phyloP scores from a whole-genome alignment of 2,113 vertebrate species.

The Leucopternis melanops region DNA sequence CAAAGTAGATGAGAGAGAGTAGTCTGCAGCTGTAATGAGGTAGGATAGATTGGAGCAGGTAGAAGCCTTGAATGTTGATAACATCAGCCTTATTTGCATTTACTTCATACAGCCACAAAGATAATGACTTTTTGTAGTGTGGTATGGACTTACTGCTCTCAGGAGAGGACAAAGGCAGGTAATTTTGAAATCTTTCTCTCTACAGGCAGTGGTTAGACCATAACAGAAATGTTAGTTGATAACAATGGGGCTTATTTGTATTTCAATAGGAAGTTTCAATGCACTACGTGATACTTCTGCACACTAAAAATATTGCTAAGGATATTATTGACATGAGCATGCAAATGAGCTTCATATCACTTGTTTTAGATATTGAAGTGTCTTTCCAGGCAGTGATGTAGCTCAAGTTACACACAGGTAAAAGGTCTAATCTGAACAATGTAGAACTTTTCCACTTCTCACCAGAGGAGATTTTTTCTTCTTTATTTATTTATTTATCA shows the following conservation, averaged over 20 bases:
- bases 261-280: neutral
- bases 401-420: neutral
- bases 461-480: neutral
- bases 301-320: neutral
- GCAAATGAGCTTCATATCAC: neutral
- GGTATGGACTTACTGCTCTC: neutral
- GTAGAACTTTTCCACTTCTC: neutral
- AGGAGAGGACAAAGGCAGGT: neutral
- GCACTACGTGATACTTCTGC: neutral
- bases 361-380: neutral
- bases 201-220: neutral
- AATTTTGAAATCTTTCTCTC: neutral
- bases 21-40: neutral
- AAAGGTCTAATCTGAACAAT: neutral
- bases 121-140: neutral
- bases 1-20: neutral
- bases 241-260: neutral
- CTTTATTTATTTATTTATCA: neutral
- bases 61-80: neutral
- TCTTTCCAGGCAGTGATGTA: neutral
- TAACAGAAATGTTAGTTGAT: neutral
- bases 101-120: neutral
- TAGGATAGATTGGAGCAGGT: neutral
- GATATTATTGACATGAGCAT: neutral
- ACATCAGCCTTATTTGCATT: neutral